These are phyloP conservation scores for Mobula hypostoma DNA, from an alignment of 2,113 vertebrate genomes.

Conservation along the genomic window DNA sequence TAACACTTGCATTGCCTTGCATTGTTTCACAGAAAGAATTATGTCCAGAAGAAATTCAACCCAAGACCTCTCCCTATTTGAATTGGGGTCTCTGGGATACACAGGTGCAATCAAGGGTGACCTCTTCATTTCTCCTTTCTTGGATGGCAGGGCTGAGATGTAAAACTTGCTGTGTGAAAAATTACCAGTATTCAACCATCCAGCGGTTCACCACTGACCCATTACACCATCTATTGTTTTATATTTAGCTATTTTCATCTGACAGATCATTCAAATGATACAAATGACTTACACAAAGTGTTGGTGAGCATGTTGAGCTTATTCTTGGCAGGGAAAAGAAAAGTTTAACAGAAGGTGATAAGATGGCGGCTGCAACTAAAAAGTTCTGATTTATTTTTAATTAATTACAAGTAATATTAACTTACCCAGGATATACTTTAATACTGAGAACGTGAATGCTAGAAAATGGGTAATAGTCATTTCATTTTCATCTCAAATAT, in stretches of 20 bases:
- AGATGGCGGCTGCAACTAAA: neutral
- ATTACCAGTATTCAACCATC: slow-evolving; percentile 4
- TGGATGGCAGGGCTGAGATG: neutral
- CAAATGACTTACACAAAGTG: neutral
- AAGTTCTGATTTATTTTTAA: neutral
- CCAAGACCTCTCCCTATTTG: neutral
- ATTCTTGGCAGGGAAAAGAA: neutral
- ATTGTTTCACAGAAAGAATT: neutral
- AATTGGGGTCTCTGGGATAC: neutral
- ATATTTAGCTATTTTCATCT: slow-evolving; percentile 13
- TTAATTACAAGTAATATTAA: neutral
- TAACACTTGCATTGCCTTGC: neutral
- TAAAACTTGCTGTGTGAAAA: neutral
- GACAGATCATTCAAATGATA: neutral
- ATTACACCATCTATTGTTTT: slow-evolving; percentile 5
- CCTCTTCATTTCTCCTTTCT: slow-evolving; percentile 17
- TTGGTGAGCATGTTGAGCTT: neutral
- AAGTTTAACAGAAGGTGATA: neutral
- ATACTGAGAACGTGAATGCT: neutral
- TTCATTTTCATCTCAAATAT: neutral
- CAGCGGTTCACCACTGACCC: neutral
- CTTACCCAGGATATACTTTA: neutral
- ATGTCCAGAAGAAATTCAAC: neutral
- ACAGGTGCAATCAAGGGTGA: neutral
- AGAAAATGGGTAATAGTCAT: neutral